Evolutionary conservation across 2,797 vertebrate species (phyloP).

Genomic region (Chelmon rostratus): DNA sequence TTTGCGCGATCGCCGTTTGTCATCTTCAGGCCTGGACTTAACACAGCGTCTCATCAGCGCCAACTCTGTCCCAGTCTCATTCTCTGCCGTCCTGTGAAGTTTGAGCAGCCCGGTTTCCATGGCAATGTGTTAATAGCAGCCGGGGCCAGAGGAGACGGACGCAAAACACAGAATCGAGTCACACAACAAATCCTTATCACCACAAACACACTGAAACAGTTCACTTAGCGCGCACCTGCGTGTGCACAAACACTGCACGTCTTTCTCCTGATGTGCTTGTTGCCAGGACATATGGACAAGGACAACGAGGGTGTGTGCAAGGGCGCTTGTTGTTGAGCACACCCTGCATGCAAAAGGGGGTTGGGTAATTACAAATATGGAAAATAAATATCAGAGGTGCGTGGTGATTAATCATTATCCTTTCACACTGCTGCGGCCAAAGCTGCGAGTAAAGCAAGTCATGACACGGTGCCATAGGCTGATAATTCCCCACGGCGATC

Average conservation of each 20-base stretch:
- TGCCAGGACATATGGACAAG: neutral
- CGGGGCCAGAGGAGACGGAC: conserved; percentile 32
- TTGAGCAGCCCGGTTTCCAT: conserved; percentile 57
- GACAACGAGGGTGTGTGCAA: neutral
- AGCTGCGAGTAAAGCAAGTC: conserved; percentile 15
- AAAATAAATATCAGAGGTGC: conserved; percentile 34
- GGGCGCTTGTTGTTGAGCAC: conserved; percentile 4
- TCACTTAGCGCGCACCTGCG: conserved; percentile 18
- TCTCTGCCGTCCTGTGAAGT: conserved; percentile 28
- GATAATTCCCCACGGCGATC: neutral
- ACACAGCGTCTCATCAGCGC: neutral
- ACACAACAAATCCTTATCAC: conserved; percentile 33
- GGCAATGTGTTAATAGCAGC: conserved; percentile 50
- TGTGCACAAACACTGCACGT: conserved; percentile 2
- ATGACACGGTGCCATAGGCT: neutral
- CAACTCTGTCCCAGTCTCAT: conserved; percentile 1
- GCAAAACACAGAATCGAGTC: conserved; percentile 16
- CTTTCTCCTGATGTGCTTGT: conserved; percentile 18
- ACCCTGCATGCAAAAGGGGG: neutral
- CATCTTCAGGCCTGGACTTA: neutral
- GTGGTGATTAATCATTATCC: conserved; percentile 31
- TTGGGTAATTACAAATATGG: conserved; percentile 13
- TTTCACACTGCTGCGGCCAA: neutral
- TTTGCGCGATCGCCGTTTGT: neutral
- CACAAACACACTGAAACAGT: conserved; percentile 39